Percentiles rank a stretch among this genome's conserved stretches.
Evolutionary conservation across 1,140 invertebrate genomes (phyloP).

Genomic region (Papilio helenus): DNA sequence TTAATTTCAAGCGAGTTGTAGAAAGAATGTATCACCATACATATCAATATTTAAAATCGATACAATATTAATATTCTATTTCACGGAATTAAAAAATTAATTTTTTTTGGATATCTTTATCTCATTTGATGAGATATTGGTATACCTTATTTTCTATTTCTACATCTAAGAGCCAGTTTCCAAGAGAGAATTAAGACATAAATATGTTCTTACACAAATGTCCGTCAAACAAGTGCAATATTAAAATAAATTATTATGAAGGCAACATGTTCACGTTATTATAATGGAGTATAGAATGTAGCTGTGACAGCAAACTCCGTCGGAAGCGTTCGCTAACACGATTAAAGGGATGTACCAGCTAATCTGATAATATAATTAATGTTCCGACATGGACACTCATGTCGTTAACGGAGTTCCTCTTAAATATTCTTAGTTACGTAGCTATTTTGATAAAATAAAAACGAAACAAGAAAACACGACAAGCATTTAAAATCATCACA

Average conservation of each 20-base stretch:
- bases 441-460: not conserved
- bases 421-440: not conserved
- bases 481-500: no score
- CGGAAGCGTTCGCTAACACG: conserved; percentile 12
- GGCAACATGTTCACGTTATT: not conserved
- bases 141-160: no score
- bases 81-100: no score
- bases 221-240: not conserved
- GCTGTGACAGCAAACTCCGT: not conserved
- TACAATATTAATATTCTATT: no score
- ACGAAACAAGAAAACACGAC: not conserved
- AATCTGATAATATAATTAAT: conserved; percentile 17
- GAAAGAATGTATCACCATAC: no score
- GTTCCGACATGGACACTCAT: not conserved
- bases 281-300: not conserved
- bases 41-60: no score
- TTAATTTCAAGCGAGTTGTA: no score
- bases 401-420: not conserved
- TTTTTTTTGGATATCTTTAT: no score
- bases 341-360: conserved; percentile 6
- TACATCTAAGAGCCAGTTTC: no score
- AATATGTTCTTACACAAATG: not conserved
- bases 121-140: no score
- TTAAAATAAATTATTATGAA: not conserved
- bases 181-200: not conserved